These are phyloP conservation scores for Archocentrus centrarchus DNA, from an alignment of 2,113 vertebrate species.

Conservation along the genomic window DNA sequence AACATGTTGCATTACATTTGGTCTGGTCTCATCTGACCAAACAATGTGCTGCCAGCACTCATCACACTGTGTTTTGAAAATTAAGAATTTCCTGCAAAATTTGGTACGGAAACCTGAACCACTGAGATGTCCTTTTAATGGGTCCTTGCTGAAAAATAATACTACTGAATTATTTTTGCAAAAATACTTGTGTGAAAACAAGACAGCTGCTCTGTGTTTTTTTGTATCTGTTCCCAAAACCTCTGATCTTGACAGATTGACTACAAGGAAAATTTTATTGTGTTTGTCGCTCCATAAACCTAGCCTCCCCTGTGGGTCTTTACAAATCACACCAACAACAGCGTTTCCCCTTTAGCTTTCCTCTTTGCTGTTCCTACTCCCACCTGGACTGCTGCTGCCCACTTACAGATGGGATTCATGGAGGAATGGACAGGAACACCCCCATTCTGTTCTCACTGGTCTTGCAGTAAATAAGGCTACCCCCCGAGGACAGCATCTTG, in stretches of 20 bases:
- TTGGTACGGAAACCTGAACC: background rate
- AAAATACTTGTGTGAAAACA: background rate
- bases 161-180: background rate
- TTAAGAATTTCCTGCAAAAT: background rate
- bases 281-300: constrained; percentile 8
- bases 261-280: constrained; percentile 22
- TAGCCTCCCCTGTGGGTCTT: constrained; percentile 21
- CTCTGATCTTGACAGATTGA: constrained; percentile 36
- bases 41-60: background rate
- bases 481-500: constrained; percentile 28
- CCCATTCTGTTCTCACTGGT: background rate
- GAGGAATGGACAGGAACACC: constrained; percentile 34
- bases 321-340: background rate
- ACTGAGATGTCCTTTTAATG: background rate
- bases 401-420: background rate
- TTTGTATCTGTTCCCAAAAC: background rate
- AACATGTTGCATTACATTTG: background rate
- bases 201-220: background rate
- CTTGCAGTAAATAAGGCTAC: background rate
- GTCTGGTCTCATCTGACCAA: background rate
- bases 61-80: background rate
- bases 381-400: background rate
- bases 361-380: background rate
- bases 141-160: background rate
- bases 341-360: constrained; percentile 54